Evolutionary conservation across 2,797 vertebrate species (phyloP).

Genomic region (Danio tinwini): DNA sequence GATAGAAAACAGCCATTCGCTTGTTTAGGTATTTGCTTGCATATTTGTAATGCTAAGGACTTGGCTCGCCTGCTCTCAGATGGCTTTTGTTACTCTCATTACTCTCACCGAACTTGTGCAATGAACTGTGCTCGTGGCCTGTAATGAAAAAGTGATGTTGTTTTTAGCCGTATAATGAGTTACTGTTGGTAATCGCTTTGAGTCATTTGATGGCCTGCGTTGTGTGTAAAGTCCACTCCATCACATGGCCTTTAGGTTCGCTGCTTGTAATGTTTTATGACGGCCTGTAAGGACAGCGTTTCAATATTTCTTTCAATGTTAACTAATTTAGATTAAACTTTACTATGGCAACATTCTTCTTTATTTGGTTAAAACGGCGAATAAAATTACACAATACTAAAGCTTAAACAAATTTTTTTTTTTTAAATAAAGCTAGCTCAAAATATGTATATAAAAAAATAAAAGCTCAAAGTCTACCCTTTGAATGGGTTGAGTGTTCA

Average conservation of each 20-base stretch:
- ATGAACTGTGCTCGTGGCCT: neutral
- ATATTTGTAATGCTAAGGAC: conserved; percentile 9
- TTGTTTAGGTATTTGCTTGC: conserved; percentile 3
- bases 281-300: conserved; percentile 46
- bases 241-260: conserved; percentile 64
- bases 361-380: too few relatives aligned
- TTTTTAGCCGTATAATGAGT: neutral
- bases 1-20: conserved; percentile 7
- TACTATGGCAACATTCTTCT: too few relatives aligned
- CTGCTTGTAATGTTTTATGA: conserved; percentile 63
- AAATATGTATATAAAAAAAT: neutral
- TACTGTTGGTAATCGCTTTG: neutral
- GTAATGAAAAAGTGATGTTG: neutral
- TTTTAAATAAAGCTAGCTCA: neutral
- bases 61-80: neutral
- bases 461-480: neutral
- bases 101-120: neutral
- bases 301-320: conserved; percentile 20
- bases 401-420: too few relatives aligned
- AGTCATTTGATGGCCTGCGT: neutral
- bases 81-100: neutral
- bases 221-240: conserved; percentile 58
- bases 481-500: neutral
- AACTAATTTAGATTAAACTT: too few relatives aligned
- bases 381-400: too few relatives aligned